Percentiles rank a stretch among this genome's conserved stretches.
Evolutionary conservation across 2,888 invertebrate genomes (phyloP).

Genomic region (Drosophila pseudotakahashii): DNA sequence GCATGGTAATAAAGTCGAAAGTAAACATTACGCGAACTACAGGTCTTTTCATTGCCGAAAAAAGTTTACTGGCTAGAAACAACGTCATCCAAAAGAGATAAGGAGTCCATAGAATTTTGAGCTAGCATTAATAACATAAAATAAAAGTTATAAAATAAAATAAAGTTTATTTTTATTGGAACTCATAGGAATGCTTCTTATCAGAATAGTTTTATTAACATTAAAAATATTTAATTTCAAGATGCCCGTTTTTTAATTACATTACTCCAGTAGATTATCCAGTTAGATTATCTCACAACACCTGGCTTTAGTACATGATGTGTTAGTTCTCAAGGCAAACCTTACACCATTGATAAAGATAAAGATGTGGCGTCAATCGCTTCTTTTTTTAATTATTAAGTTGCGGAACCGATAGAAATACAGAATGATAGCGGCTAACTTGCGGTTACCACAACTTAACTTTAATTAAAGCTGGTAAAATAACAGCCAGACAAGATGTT

Average conservation of each 20-base stretch:
- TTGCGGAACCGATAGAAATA: constrained; percentile 26
- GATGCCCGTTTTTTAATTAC: too few species aligned
- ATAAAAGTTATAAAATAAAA: background rate
- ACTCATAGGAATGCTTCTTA: too few species aligned
- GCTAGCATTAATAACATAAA: too few species aligned
- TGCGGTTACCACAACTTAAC: constrained; percentile 11
- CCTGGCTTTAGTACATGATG: background rate
- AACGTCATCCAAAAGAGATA: background rate
- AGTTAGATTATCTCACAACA: background rate
- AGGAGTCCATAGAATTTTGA: background rate
- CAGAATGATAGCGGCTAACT: constrained; percentile 11
- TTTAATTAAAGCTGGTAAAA: constrained; percentile 47
- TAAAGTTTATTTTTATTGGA: too few species aligned
- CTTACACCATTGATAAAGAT: constrained; percentile 20
- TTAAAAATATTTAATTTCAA: background rate
- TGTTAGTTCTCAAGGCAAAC: constrained; percentile 12
- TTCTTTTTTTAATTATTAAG: constrained; percentile 24
- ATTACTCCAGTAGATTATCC: too few species aligned
- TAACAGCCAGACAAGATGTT: constrained; percentile 26
- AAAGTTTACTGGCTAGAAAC: background rate
- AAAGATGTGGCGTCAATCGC: background rate
- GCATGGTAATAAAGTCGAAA: constrained; percentile 1
- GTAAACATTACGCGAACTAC: background rate
- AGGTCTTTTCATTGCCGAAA: background rate
- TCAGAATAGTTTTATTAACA: background rate